phyloP scores from a whole-genome alignment of 23 tunicate genomes.

The Phallusia fumigata region DNA sequence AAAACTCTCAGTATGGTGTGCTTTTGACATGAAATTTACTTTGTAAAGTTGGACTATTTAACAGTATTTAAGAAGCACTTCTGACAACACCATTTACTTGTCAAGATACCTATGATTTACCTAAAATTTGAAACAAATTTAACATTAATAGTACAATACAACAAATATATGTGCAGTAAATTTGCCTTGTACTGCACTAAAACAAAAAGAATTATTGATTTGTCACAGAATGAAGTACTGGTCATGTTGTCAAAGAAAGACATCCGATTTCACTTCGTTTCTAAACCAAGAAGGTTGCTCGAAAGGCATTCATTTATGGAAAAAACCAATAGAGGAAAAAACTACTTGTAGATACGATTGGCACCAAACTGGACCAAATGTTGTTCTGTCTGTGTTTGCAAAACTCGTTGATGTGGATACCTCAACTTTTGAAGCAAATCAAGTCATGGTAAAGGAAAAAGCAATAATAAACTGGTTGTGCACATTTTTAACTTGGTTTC shows the following conservation, averaged over 20 bases:
- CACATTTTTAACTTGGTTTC: no score
- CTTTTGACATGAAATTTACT: no score
- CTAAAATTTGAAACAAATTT: no score
- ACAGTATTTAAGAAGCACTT: no score
- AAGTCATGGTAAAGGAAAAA: constrained; percentile 63
- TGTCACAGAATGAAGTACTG: constrained; percentile 82
- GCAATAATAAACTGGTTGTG: no score
- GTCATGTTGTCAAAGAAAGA: constrained; percentile 92
- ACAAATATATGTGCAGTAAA: no score
- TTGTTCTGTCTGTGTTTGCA: constrained; percentile 67
- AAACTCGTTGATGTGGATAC: constrained; percentile 47
- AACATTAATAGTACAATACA: no score
- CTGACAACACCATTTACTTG: no score
- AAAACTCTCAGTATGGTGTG: no score
- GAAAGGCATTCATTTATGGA: constrained; percentile 70
- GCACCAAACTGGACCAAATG: constrained; percentile 84
- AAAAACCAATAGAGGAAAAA: constrained; percentile 24
- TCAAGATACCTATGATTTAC: no score
- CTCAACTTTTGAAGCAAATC: constrained; percentile 61
- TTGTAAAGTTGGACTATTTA: no score
- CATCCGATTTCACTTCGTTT: constrained; percentile 83
- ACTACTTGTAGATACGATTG: constrained; percentile 74
- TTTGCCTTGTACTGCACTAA: no score
- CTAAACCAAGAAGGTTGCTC: constrained; percentile 90
- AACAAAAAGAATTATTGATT: neutral